phyloP scores from a whole-genome alignment of 2,113 vertebrate species.

The Cardinalis cardinalis region DNA sequence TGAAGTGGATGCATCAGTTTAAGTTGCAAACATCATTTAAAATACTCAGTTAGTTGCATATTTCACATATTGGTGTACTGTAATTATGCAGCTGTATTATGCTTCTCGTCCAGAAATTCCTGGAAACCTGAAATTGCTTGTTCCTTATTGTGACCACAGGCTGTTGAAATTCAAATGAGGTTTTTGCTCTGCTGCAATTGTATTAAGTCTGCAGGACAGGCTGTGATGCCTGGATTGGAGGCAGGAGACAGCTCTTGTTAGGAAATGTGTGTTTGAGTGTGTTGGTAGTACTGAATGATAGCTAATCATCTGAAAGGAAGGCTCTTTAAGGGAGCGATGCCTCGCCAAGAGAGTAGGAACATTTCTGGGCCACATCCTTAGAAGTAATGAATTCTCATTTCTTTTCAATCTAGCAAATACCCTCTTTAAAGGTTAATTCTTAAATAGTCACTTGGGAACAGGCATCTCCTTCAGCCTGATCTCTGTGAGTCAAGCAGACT shows the following conservation, averaged over 20 bases:
- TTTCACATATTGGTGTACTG: background rate
- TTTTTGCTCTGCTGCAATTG: background rate
- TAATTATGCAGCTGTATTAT: background rate
- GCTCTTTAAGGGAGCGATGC: background rate
- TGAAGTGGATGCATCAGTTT: background rate
- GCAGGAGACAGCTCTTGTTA: background rate
- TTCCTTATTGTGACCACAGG: background rate
- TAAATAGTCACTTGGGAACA: slow-evolving; percentile 34
- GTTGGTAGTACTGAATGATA: background rate
- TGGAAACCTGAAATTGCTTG: slow-evolving; percentile 4
- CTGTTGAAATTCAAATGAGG: slow-evolving; percentile 34
- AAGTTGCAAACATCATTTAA: background rate
- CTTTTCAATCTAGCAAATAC: slow-evolving; percentile 32
- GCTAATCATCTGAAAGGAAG: slow-evolving; percentile 5
- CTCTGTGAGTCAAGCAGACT: background rate
- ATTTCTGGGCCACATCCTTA: background rate
- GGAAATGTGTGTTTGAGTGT: background rate
- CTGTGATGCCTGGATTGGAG: background rate
- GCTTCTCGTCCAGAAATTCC: background rate
- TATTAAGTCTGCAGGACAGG: background rate
- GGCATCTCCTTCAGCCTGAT: slow-evolving; percentile 4
- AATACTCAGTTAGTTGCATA: background rate
- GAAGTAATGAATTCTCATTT: slow-evolving; percentile 37
- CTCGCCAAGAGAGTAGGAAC: background rate
- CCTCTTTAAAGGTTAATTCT: slow-evolving; percentile 54